phyloP scores from a whole-genome alignment of 2,113 vertebrate genomes.

The Callaeas wilsoni region DNA sequence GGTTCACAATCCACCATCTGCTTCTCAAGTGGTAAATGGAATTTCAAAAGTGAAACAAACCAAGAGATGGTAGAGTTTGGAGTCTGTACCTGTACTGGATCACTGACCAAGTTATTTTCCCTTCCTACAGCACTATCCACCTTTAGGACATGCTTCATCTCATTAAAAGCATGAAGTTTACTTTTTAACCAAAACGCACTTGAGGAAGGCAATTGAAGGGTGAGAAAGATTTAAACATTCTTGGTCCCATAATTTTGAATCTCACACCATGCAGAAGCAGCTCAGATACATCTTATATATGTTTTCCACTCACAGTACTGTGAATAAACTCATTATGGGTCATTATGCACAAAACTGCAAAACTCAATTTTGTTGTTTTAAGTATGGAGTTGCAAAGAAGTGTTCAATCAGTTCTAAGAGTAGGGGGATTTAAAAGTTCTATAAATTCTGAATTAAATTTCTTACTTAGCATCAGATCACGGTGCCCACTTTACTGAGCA shows the following conservation, averaged over 20 bases:
- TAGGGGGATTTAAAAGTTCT: slow-evolving; percentile 14
- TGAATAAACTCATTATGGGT: slow-evolving; percentile 21
- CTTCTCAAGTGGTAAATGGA: not conserved
- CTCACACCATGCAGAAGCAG: not conserved
- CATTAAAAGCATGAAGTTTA: not conserved
- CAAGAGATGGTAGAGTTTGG: not conserved
- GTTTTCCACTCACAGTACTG: not conserved
- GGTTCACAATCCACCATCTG: not conserved
- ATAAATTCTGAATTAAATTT: not conserved
- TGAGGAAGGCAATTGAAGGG: not conserved
- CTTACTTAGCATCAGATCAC: not conserved
- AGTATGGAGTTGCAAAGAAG: not conserved
- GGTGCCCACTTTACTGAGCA: not conserved
- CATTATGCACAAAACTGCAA: slow-evolving; percentile 19
- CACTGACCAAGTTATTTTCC: not conserved
- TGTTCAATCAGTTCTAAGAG: not conserved
- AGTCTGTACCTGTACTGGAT: not conserved
- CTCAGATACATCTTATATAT: not conserved
- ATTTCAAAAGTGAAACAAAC: not conserved
- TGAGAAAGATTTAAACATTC: not conserved
- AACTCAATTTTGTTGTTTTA: slow-evolving; percentile 8
- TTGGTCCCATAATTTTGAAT: slow-evolving; percentile 41
- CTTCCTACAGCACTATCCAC: not conserved
- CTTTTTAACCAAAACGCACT: slow-evolving; percentile 17
- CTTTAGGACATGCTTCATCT: not conserved